Base-by-base conservation (phyloP, 1,140 invertebrate genomes). In the Plectus sambesii region DNA sequence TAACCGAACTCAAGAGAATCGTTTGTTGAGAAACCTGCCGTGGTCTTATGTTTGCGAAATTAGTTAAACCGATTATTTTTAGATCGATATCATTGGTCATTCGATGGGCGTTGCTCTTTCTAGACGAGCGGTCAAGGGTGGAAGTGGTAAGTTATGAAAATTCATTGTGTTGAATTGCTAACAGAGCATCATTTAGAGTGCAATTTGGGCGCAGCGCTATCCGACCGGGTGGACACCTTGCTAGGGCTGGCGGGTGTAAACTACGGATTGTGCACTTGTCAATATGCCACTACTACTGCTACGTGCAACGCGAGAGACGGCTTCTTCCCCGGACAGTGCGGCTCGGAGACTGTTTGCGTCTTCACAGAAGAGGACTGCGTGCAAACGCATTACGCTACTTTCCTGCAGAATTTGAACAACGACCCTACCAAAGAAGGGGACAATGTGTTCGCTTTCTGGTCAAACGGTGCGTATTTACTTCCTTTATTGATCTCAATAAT, bases 91-190 rank as follows among this genome's bases (percentile, higher is more conserved):
- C 19, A 35, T 59, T 17, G 42, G 51, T 9, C 56, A 59, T 25
- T 59, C 56, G 24, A 59, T 59, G 56, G 56, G 56, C 24, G 55
- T 58, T 8, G 58, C 55, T 17, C 35, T 59, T n/a, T 54, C 36
- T 12, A 38, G 56, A 30, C 53, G 58, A 33, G 33, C 50, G 9
- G 49, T 59, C 15, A 54, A 50, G 19, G 56, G 56, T 27, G 56
- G 56, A 9, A 15, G 3, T n/a, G 47, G 55, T 12, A 20, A 23
- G 5, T 30, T 51, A 57, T 30, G 53, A 53, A 53, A 42, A 51
- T 27, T 12, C 22, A 5, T 40, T 45, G 5, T 45, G 42, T 15
- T 15, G 43, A n/a, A n/a, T n/a, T n/a, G n/a, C n/a, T n/a, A n/a
- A n/a, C n/a, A n/a, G n/a, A n/a, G n/a, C n/a, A n/a, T n/a, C n/a